Base-by-base conservation (phyloP, 2,888 invertebrate genomes). In the Gonocerus acuteangulatus region DNA sequence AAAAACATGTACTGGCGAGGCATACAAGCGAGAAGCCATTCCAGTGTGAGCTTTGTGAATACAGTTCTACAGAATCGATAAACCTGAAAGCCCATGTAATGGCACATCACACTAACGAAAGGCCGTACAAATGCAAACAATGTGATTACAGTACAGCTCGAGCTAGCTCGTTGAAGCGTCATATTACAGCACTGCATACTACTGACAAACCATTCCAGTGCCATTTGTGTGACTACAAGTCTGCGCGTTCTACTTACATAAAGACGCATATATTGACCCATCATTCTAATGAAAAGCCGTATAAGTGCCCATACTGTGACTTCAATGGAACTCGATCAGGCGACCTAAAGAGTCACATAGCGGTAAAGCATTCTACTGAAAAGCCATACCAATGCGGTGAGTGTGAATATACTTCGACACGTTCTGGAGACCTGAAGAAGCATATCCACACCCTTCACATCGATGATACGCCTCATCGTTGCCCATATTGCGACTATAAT, bases 91-190 rank as follows among this genome's bases (percentile, higher is more conserved):
- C 48, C 2, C 61, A 61, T 32, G 42, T 61, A 11, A 57, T 44
- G 39, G 48, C 57, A 57, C 57, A 57, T 39, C 61, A 61, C 56
- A 61, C 61, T 9, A 61, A 61, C 15, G 61, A 61, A 27, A 56
- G 42, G 42, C 34, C 61, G 1, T 61, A 44, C 27, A 57, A 57
- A 21, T 61, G 61, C 44, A 48, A 48, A 22, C 32, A 56, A 21
- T 61, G 61, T 15, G 57, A 61, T 11, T 61, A 56, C 15, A 56
- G 27, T 13, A 56, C 54, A 13, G 48, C 57, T 21, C 56, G 34
- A 18, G 42, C 56, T 23, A 48, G 48, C 16, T 36, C 56, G 18
- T 16, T 61, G 18, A 61, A 22, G 15, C 47, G 54, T 11, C 61
- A 61, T 42, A 47, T 27, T 1, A 42, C 54, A 27, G 48, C 39